Base-by-base conservation (phyloP, 2,113 vertebrate genomes). In the Aix galericulata region DNA sequence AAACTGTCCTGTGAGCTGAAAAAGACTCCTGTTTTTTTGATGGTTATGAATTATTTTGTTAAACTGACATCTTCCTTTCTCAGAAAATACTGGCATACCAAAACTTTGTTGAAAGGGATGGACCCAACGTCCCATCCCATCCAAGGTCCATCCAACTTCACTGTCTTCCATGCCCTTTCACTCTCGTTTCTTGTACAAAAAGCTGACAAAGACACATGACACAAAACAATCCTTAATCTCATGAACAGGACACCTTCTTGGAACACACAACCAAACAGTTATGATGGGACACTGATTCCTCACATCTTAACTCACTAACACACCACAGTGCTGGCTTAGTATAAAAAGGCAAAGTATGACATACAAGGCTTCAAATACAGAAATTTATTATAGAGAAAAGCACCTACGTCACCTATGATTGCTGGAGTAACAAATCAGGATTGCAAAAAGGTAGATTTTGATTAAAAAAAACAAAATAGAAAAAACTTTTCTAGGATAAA, bases 241-340 rank as follows among this genome's bases (percentile, higher is more conserved):
- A 53, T 2, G 13, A 82, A 71, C 36, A 17, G 4, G 44, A 56
- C 21, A n/a, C 27, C 15, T 84, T 56, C 52, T 42, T 15, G 36
- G 50, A 85, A 38, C 6, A 48, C 32, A 32, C 1, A 3, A 44
- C 8, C 17, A 34, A 85, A 55, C 0, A 2, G 17, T 1, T 1
- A 7, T 32, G 56, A 56, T 23, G 59, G 23, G 13, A 75, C 40
- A 72, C 48, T 5, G 16, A 27, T 17, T 58, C 27, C 40, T 74
- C 11, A 0, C 9, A 23, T 4, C 32, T 52, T 36, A 82, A 18
- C 21, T 64, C 48, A 42, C 29, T 60, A 3, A 12, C 17, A 46
- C 32, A 17, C 8, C 44, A 9, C 4, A 71, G 6, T 71, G 60
- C 6, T 71, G 44, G 13, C 23, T 44, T 34, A 15, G 34, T 3